Evolutionary conservation across 2,888 invertebrate genomes (phyloP).

Genomic region (Caenorhabditis zanzibari): DNA sequence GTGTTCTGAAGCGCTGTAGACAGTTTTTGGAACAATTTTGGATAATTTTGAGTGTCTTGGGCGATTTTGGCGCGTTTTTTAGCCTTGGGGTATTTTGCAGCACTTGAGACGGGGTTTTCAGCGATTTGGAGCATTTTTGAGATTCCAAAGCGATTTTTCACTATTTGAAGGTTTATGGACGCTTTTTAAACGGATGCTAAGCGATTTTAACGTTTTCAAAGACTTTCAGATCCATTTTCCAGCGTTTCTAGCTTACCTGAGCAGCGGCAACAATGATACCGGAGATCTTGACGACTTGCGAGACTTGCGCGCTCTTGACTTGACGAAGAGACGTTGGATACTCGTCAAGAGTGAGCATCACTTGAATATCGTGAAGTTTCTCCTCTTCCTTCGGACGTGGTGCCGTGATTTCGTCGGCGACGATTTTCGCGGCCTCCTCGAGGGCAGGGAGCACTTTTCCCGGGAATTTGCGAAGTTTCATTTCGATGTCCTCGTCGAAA

Average conservation of each 20-base stretch:
- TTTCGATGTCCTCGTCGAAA: constrained; percentile 92
- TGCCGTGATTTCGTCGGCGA: constrained; percentile 96
- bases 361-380: constrained; percentile 93
- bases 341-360: constrained; percentile 84
- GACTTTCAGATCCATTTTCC: too few relatives aligned
- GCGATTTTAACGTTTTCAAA: not conserved
- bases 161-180: too few relatives aligned
- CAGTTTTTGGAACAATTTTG: too few relatives aligned
- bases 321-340: constrained; percentile 77
- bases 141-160: too few relatives aligned
- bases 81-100: not conserved
- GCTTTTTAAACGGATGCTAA: too few relatives aligned
- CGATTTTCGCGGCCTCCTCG: constrained; percentile 96
- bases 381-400: constrained; percentile 94
- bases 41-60: not conserved
- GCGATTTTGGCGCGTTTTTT: not conserved
- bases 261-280: constrained; percentile 97
- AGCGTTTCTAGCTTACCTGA: constrained; percentile 85
- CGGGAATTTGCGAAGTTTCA: constrained; percentile 93
- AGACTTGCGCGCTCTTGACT: constrained; percentile 92
- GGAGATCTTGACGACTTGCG: constrained; percentile 94
- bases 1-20: too few relatives aligned
- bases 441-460: constrained; percentile 94
- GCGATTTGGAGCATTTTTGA: too few relatives aligned
- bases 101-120: not conserved